Conservation (phyloP, 2,888 invertebrate species). For the Euclidia mi region DNA sequence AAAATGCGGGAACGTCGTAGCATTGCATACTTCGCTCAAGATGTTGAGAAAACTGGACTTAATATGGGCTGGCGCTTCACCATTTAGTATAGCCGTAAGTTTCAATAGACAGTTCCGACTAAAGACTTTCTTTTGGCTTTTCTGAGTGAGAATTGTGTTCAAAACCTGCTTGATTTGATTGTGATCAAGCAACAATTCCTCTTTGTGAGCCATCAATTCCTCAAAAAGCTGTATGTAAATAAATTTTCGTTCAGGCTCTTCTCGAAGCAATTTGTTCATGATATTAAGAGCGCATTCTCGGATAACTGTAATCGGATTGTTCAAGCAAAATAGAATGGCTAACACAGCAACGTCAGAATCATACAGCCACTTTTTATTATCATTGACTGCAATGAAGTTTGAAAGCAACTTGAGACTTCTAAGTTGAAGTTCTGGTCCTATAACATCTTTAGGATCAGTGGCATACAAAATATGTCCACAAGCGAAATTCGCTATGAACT, state of each 20-base stretch:
- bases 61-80: constrained; percentile 81
- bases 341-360: constrained; percentile 86
- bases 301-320: constrained; percentile 87
- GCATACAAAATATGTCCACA: constrained; percentile 84
- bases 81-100: constrained; percentile 74
- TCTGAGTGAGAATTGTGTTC: constrained; percentile 90
- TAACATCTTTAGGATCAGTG: constrained; percentile 77
- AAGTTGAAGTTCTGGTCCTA: constrained; percentile 86
- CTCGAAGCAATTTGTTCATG: constrained; percentile 75
- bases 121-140: constrained; percentile 82
- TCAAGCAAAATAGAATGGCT: constrained; percentile 89
- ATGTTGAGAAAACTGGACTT: constrained; percentile 85
- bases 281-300: constrained; percentile 90
- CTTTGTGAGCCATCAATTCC: constrained; percentile 82
- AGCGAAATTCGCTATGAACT: constrained; percentile 90
- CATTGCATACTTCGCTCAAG: constrained; percentile 81
- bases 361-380: constrained; percentile 73
- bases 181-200: constrained; percentile 92
- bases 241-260: constrained; percentile 70
- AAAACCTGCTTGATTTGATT: constrained; percentile 92
- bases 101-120: constrained; percentile 76
- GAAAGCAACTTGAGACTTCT: constrained; percentile 83
- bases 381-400: constrained; percentile 70
- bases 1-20: constrained; percentile 79
- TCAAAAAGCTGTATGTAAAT: constrained; percentile 82